These are phyloP conservation scores for Cancer borealis DNA, from an alignment of 2,888 invertebrate genomes.

Conservation along the genomic window DNA sequence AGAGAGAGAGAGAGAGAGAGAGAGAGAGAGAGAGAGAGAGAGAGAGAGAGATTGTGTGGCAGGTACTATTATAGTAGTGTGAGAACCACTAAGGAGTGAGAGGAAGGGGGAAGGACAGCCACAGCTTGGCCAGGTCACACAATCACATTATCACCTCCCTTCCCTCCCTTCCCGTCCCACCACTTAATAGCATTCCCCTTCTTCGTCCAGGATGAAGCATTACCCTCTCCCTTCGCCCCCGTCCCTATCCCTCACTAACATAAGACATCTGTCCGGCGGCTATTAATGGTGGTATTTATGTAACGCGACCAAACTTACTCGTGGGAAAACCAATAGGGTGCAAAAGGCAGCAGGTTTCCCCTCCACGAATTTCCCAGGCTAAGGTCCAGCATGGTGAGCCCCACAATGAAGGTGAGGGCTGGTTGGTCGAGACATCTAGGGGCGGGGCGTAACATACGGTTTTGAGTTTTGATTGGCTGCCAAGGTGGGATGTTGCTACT, in stretches of 20 bases:
- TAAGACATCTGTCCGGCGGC: constrained; percentile 13
- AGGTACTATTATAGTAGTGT: not conserved
- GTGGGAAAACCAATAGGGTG: not conserved
- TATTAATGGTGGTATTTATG: constrained; percentile 25
- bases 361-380: constrained; percentile 55
- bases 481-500: constrained; percentile 63
- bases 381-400: constrained; percentile 43
- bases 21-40: constrained; percentile 30
- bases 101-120: not conserved
- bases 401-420: constrained; percentile 65
- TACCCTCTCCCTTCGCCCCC: not conserved
- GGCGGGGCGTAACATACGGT: constrained; percentile 56
- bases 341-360: constrained; percentile 43
- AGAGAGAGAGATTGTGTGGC: not conserved
- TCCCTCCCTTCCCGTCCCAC: not conserved
- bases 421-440: constrained; percentile 48
- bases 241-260: not conserved
- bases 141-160: not conserved
- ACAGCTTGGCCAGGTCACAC: not conserved
- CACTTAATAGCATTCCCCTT: not conserved
- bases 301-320: not conserved
- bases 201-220: not conserved
- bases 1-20: not conserved
- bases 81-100: not conserved
- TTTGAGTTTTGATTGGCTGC: constrained; percentile 55